Evolutionary conservation across 2,888 invertebrate species (phyloP), one percentile per base, ranked within the genome.

Genomic region (Melanostoma scalare): DNA sequence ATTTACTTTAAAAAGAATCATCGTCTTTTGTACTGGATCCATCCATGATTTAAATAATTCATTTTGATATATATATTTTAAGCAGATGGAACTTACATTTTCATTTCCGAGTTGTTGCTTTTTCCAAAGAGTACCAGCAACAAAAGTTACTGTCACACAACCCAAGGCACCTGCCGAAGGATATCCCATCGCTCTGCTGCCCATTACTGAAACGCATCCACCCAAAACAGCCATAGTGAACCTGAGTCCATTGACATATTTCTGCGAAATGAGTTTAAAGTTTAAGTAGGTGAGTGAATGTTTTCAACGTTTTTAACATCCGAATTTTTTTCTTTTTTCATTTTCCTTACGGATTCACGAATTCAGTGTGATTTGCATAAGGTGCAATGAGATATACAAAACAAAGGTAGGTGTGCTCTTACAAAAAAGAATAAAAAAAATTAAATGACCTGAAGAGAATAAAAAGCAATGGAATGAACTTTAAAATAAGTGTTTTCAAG

Each of bases 141-240:
- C 92, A 87, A 94, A 94, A 2, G 94, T 92, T 67, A 92, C 89
- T 56, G 92, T 91, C 10, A 93, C 93, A 87, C 93, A 93, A 5
- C 91, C 94, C 20, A 95, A 89, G 6, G 95, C 93, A 10, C 94
- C 94, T 42, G 94, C 94, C 9, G 94, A 94, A 9, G 93, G 92
- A 87, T 93, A 93, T 30, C 93, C 93, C 82, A 94, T 90, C 33
- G 91, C 90, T 74, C 93, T 92, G 87, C 94, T 94, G 50, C 94
- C 94, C 89, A 95, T 93, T 69, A 94, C 92, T 1, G 94, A 93
- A 69, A 95, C 90, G 60, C 94, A 91, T 65, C 95, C 95, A 60
- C 94, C 94, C 65, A 93, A 92, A 61, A 94, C 90, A 55, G 94
- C 90, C 86, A 94, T 87, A 58, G 93, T 87, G 76, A 93, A 92